phyloP scores from a whole-genome alignment of 2,888 invertebrate genomes.

The Aricia artaxerxes region DNA sequence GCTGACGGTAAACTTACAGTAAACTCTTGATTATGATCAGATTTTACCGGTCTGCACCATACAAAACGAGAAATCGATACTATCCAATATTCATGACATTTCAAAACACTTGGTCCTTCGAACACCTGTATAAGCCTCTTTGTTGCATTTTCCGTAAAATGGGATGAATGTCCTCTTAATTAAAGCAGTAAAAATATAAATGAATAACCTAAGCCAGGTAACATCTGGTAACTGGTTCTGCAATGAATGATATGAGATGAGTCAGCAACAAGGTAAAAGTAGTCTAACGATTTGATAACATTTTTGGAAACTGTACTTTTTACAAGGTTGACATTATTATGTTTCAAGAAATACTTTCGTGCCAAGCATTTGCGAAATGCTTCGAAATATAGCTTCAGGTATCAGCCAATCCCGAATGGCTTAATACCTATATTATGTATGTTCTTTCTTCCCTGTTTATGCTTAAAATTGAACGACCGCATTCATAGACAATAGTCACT shows the following conservation, averaged over 20 bases:
- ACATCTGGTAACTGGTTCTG: constrained; percentile 17
- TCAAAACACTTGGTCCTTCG: background rate
- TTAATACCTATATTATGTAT: no score
- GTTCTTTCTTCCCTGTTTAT: no score
- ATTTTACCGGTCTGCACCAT: background rate
- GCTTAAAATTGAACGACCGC: no score
- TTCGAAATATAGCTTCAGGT: background rate
- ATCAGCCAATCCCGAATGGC: background rate
- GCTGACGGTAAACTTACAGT: no score
- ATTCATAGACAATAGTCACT: no score
- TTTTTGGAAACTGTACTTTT: constrained; percentile 7
- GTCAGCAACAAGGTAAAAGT: background rate
- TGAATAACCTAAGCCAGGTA: constrained; percentile 17
- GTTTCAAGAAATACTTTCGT: background rate
- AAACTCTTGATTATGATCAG: background rate
- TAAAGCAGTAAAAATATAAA: constrained; percentile 25
- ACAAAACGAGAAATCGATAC: no score
- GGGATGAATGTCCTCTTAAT: constrained; percentile 30
- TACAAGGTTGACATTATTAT: background rate
- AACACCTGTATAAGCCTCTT: constrained; percentile 27
- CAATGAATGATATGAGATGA: constrained; percentile 25
- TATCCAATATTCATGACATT: constrained; percentile 1
- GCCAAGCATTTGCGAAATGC: background rate
- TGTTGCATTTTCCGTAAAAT: constrained; percentile 24
- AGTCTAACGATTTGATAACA: background rate